Evolutionary conservation across 1,140 invertebrate genomes (phyloP), one percentile per base, ranked within the genome.

Genomic region (Phenacoccus solenopsis): DNA sequence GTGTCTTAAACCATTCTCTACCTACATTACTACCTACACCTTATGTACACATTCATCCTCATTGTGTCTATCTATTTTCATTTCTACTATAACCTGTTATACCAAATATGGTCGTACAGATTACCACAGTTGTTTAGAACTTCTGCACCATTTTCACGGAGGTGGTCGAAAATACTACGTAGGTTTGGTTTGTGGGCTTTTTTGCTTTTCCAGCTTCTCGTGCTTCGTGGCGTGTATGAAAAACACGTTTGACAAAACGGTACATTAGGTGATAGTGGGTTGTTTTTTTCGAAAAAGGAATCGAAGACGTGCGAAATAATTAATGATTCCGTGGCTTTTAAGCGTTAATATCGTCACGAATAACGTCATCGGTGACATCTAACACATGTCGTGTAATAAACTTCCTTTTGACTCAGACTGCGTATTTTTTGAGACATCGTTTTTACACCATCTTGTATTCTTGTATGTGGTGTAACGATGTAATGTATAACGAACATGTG

Each of bases 11-110:
- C 21, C 59, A 64, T 64, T 64, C 59, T 64, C 59, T 64, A 16
- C 59, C 59, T 64, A 64, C 59, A 64, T 64, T 25, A 27, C 59
- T 64, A 27, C 59, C 59, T 64, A 64, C 59, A 64, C 59, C 59
- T 64, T 64, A 64, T 64, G 59, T 64, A 64, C 59, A 64, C 59
- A 64, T 64, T 64, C 59, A 64, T 64, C 59, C 59, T 64, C 59
- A 64, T 64, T 64, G 59, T 64, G 59, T 64, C 25, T 64, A 64
- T 64, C 59, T 64, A 16, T 64, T 64, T 64, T 64, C 59, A 64
- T 64, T 64, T 64, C 25, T 22, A 27, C 59, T 64, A 27, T 24
- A 64, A 64, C 59, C 59, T 24, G 59, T 16, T 64, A 64, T 25
- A 27, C 59, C 59, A 64, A 64, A 64, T 64, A 64, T 64, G 25